A percentile compares a stretch with the other conserved stretches of the same genome.
Conservation (phyloP, 2,113 vertebrate species). For the Calypte anna region DNA sequence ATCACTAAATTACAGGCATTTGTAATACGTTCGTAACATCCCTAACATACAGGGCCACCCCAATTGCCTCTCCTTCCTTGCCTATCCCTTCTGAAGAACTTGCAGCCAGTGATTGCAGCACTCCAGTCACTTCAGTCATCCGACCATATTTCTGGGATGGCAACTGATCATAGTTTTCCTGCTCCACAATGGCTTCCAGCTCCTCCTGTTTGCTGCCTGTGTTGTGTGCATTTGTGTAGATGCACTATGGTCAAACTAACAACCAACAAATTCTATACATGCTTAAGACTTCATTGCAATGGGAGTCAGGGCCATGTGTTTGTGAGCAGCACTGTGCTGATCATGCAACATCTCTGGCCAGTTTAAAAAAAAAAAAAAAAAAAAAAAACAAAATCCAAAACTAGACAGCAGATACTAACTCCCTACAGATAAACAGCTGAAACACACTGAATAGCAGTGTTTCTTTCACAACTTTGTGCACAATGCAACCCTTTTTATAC, state of each 20-base stretch:
- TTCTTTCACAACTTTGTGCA: constrained; percentile 44
- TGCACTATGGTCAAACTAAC: background rate
- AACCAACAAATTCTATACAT: background rate
- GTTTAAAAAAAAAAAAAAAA: background rate
- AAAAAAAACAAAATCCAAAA: background rate
- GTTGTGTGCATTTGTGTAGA: too few relatives aligned
- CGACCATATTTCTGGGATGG: too few relatives aligned
- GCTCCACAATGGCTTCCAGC: too few relatives aligned
- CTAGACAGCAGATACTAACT: background rate
- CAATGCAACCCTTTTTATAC: constrained; percentile 11
- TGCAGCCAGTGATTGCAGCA: too few relatives aligned
- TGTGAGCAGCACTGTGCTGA: background rate
- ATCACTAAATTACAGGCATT: too few relatives aligned
- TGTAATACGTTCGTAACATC: too few relatives aligned
- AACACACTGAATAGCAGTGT: background rate
- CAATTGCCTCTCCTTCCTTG: too few relatives aligned
- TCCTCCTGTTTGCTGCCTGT: too few relatives aligned
- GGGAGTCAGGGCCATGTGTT: background rate
- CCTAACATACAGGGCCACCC: too few relatives aligned
- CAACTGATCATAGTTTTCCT: too few relatives aligned
- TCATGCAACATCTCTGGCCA: background rate
- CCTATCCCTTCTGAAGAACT: too few relatives aligned
- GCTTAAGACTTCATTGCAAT: background rate
- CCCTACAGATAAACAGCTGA: constrained; percentile 25
- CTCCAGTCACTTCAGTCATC: too few relatives aligned